A percentile compares a stretch with the other conserved stretches of the same genome.
Evolutionary conservation across 1,140 invertebrate species (phyloP).

Genomic region (Drosophila carrolli): DNA sequence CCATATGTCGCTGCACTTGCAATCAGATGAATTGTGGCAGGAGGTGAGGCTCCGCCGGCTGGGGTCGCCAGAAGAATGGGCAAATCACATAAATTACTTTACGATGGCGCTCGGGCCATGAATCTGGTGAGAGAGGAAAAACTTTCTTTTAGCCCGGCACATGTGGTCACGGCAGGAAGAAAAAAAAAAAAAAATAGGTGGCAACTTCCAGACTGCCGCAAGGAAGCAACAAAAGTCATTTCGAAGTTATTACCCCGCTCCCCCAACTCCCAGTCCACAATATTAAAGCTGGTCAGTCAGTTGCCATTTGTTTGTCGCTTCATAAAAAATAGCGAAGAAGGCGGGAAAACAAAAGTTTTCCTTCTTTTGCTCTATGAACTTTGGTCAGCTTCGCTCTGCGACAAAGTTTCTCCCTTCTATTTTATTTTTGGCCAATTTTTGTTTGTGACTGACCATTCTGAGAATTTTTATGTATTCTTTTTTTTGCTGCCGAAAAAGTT

Average conservation of each 20-base stretch:
- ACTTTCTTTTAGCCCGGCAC: slow-evolving; percentile 50
- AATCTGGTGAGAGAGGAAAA: slow-evolving; percentile 57
- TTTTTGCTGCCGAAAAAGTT: slow-evolving; percentile 45
- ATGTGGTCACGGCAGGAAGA: slow-evolving; percentile 64
- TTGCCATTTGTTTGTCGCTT: slow-evolving; percentile 70
- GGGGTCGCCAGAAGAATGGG: slow-evolving; percentile 37
- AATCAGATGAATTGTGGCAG: slow-evolving; percentile 54
- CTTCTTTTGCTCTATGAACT: slow-evolving; percentile 62
- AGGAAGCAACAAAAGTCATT: slow-evolving; percentile 80
- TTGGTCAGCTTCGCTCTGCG: slow-evolving; percentile 62
- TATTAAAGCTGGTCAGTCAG: slow-evolving; percentile 31
- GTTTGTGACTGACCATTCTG: slow-evolving; percentile 50
- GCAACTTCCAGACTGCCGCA: slow-evolving; percentile 55
- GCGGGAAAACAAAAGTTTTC: slow-evolving; percentile 80
- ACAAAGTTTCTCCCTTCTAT: slow-evolving; percentile 58
- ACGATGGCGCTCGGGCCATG: slow-evolving; percentile 69
- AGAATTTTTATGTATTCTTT: slow-evolving; percentile 24
- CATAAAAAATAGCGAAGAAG: slow-evolving; percentile 57
- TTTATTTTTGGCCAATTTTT: slow-evolving; percentile 27
- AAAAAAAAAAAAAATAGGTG: slow-evolving; percentile 34
- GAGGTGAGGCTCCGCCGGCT: not conserved
- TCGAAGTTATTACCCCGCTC: slow-evolving; percentile 69
- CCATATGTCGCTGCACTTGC: slow-evolving; percentile 78
- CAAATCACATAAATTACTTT: slow-evolving; percentile 83
- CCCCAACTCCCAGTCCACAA: not conserved